phyloP scores from a whole-genome alignment of 2,797 vertebrate species.

The Chaetodon trifasciatus region DNA sequence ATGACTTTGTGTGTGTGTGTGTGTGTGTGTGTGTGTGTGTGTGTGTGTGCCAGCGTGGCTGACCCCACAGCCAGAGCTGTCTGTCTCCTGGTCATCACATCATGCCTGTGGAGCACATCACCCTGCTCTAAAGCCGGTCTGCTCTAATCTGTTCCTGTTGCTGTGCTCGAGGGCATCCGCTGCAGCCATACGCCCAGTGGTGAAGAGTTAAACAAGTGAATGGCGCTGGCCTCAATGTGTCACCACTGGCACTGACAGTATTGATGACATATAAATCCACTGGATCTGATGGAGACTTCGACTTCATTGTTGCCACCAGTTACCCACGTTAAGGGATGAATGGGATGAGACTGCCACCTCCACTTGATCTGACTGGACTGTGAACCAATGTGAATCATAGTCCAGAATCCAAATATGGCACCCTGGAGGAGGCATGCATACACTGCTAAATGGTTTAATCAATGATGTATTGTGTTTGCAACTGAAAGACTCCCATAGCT shows the following conservation, averaged over 20 bases:
- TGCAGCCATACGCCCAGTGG: conserved; percentile 37
- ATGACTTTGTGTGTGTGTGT: not conserved
- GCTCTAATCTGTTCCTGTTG: conserved; percentile 67
- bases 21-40: not conserved
- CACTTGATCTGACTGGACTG: conserved; percentile 44
- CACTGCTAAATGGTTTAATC: conserved; percentile 21
- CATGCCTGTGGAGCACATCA: conserved; percentile 46
- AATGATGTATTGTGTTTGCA: conserved; percentile 15
- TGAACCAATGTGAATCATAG: conserved; percentile 44
- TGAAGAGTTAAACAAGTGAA: conserved; percentile 53
- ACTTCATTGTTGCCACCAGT: conserved; percentile 57
- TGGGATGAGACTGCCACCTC: conserved; percentile 58
- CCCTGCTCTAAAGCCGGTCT: conserved; percentile 47
- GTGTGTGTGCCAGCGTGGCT: conserved; percentile 24
- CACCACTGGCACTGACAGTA: conserved; percentile 61
- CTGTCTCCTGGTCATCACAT: conserved; percentile 65
- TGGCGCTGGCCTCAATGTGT: conserved; percentile 77
- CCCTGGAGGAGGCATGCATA: conserved; percentile 30
- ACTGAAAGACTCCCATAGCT: not conserved
- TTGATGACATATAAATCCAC: conserved; percentile 68
- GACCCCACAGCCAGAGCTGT: conserved; percentile 60
- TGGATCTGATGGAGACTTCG: conserved; percentile 56
- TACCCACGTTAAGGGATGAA: conserved; percentile 43
- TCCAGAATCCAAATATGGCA: conserved; percentile 51
- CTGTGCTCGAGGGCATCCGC: conserved; percentile 61